Percentiles rank a stretch among this genome's conserved stretches.
phyloP scores from a whole-genome alignment of 2,797 vertebrate genomes.

The Microctenopoma steveboyesi region DNA sequence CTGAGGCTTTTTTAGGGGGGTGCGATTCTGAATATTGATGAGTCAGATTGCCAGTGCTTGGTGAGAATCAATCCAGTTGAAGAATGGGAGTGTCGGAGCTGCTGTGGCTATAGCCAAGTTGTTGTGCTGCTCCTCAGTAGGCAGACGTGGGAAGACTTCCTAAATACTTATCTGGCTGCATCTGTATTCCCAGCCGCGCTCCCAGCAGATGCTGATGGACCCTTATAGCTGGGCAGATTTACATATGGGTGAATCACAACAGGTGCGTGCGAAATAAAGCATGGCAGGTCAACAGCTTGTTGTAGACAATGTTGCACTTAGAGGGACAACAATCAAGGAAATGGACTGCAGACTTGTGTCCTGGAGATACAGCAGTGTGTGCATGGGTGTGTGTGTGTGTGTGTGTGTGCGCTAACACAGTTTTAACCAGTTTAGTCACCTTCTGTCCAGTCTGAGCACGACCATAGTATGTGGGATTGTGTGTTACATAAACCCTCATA shows the following conservation, averaged over 20 bases:
- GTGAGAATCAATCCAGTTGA: constrained; percentile 77
- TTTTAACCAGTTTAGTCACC: background rate
- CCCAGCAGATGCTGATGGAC: constrained; percentile 68
- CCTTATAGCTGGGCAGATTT: constrained; percentile 54
- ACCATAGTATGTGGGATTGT: background rate
- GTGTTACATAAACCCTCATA: background rate
- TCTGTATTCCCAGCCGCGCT: constrained; percentile 67
- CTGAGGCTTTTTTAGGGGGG: constrained; percentile 60
- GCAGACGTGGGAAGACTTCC: constrained; percentile 69
- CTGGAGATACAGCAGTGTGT: constrained; percentile 9
- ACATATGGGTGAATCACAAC: constrained; percentile 64
- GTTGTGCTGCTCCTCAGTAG: constrained; percentile 64
- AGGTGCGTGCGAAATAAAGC: constrained; percentile 65
- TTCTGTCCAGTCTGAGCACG: background rate
- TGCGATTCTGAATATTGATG: constrained; percentile 76
- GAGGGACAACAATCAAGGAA: constrained; percentile 38
- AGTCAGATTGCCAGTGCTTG: constrained; percentile 70
- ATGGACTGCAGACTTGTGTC: constrained; percentile 9
- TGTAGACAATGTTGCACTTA: constrained; percentile 43
- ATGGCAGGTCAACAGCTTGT: constrained; percentile 67
- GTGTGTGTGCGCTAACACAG: constrained; percentile 11
- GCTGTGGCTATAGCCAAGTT: constrained; percentile 62
- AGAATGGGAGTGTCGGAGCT: constrained; percentile 70
- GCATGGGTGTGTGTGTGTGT: constrained; percentile 15
- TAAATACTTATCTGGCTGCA: constrained; percentile 49